A percentile compares a stretch with the other conserved stretches of the same genome.
Evolutionary conservation across 2,113 vertebrate genomes (phyloP).

Genomic region (Sturnus vulgaris): DNA sequence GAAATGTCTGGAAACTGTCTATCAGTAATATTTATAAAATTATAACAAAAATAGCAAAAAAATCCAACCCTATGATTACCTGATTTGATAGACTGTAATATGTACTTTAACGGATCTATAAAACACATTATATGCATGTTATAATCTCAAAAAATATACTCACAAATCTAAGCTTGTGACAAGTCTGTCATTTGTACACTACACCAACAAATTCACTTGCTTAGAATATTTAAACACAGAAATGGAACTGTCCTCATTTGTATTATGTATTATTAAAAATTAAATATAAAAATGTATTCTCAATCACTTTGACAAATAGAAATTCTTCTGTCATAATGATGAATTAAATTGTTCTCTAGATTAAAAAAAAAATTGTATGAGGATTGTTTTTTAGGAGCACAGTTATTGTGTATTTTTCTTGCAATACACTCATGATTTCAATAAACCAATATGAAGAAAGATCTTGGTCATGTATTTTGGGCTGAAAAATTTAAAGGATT

Average conservation of each 20-base stretch:
- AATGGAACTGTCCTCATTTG: not conserved
- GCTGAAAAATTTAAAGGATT: not conserved
- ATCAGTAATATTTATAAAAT: not conserved
- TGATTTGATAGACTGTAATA: not conserved
- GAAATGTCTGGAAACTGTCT: not conserved
- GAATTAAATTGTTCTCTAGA: not conserved
- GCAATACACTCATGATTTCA: not conserved
- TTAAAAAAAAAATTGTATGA: not conserved
- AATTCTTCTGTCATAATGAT: not conserved
- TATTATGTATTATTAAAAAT: not conserved
- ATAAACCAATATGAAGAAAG: not conserved
- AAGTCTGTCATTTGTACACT: not conserved
- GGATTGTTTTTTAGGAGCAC: accelerated
- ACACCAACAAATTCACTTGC: not conserved
- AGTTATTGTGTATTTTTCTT: not conserved
- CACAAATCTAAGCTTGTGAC: not conserved
- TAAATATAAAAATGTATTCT: not conserved
- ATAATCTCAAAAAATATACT: not conserved
- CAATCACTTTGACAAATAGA: not conserved
- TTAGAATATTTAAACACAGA: not conserved
- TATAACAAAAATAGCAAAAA: not conserved
- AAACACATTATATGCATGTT: not conserved
- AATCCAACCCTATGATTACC: not conserved
- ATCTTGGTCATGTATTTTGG: not conserved
- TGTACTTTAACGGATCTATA: not conserved